phyloP scores from a whole-genome alignment of 2,113 vertebrate species.

The Sigmodon hispidus region DNA sequence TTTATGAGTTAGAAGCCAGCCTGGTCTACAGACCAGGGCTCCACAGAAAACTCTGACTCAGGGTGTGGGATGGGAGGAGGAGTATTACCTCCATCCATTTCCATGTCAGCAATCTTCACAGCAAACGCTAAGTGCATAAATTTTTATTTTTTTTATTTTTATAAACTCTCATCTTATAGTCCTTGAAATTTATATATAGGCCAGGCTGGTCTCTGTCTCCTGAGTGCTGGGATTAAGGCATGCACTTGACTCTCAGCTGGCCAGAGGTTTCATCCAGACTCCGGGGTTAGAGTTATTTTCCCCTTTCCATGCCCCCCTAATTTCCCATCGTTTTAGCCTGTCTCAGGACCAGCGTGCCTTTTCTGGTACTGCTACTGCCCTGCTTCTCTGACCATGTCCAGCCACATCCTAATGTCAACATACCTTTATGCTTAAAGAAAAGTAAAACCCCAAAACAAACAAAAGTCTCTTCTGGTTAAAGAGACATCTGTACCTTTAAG shows the following conservation, averaged over 20 bases:
- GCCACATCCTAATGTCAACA: not conserved
- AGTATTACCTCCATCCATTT: not conserved
- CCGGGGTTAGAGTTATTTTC: not conserved
- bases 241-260: not conserved
- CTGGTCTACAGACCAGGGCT: not conserved
- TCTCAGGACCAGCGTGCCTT: not conserved
- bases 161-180: not conserved
- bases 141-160: not conserved
- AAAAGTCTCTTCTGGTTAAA: not conserved
- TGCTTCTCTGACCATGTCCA: not conserved
- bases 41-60: not conserved
- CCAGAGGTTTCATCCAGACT: not conserved
- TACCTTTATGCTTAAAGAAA: not conserved
- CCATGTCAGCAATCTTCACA: not conserved
- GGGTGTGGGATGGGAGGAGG: too few relatives aligned
- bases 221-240: not conserved
- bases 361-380: not conserved
- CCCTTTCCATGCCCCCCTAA: not conserved
- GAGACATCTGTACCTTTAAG: not conserved
- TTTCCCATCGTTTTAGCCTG: not conserved
- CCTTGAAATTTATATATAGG: not conserved
- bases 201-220: not conserved
- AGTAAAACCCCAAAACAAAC: not conserved
- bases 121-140: not conserved
- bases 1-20: not conserved